Percentiles rank a stretch among this genome's conserved stretches.
These are phyloP conservation scores for Nannospalax galili DNA, from an alignment of 2,113 vertebrate species.

Conservation along the genomic window DNA sequence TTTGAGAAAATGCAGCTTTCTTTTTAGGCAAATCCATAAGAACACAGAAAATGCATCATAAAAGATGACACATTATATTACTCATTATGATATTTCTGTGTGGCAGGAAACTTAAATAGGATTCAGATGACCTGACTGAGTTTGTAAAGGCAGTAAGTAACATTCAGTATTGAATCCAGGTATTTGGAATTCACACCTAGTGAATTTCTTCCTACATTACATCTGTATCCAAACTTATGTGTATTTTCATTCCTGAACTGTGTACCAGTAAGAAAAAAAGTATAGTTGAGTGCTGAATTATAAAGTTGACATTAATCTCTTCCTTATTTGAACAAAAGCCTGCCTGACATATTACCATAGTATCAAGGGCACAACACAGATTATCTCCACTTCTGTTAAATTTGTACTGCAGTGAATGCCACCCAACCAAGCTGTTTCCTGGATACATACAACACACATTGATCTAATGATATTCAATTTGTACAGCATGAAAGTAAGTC, in stretches of 20 bases:
- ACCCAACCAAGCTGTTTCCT: neutral
- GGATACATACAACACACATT: neutral
- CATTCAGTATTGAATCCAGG: neutral
- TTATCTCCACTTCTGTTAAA: neutral
- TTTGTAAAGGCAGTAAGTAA: neutral
- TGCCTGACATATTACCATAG: neutral
- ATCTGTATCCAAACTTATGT: neutral
- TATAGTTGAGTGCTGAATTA: neutral
- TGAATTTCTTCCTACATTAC: neutral
- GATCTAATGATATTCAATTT: neutral
- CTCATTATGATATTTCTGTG: neutral
- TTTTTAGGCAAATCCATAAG: neutral
- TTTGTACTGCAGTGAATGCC: neutral
- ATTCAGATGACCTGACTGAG: neutral
- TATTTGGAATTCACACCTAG: neutral
- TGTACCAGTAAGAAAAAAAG: neutral
- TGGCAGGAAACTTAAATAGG: neutral
- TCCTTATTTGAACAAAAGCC: neutral
- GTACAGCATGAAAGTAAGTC: neutral
- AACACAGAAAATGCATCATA: neutral
- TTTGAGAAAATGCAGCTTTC: neutral
- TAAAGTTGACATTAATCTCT: slow-evolving; percentile 29
- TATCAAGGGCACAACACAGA: neutral
- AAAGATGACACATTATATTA: neutral
- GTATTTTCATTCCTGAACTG: neutral